Percentiles rank a stretch among this genome's conserved stretches.
Conservation (phyloP, 2,797 vertebrate genomes). For the Schizothorax lantsangensis region DNA sequence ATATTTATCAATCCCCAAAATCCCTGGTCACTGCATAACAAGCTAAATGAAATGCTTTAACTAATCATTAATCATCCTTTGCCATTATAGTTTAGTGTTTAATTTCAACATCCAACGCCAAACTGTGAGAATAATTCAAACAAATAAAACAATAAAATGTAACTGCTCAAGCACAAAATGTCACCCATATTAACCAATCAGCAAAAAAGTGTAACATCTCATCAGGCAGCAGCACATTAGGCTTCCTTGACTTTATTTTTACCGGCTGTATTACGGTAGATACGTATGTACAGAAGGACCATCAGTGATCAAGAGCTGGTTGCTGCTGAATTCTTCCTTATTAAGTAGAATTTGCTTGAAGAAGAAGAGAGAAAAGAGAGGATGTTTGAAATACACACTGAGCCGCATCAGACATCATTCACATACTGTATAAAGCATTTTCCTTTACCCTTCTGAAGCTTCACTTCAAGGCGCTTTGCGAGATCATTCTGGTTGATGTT, state of each 20-base stretch:
- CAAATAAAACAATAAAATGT: not conserved
- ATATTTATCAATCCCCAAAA: not conserved
- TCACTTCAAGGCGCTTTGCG: not conserved
- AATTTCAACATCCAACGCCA: not conserved
- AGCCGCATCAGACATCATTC: too few species aligned
- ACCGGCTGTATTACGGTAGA: not conserved
- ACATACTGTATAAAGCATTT: not conserved
- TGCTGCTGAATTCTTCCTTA: not conserved
- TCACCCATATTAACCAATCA: not conserved
- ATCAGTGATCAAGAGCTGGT: not conserved
- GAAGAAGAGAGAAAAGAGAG: not conserved
- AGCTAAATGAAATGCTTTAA: not conserved
- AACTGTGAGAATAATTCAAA: not conserved
- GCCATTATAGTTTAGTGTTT: not conserved
- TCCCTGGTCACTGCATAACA: not conserved
- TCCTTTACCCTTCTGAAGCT: constrained; percentile 26
- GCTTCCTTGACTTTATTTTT: not conserved
- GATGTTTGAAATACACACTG: not conserved
- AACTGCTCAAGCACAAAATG: not conserved
- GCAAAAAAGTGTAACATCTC: not conserved
- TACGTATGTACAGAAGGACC: not conserved
- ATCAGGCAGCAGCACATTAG: not conserved
- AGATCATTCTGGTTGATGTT: not conserved
- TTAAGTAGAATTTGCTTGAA: not conserved
- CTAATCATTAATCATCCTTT: not conserved